These are phyloP conservation scores for Platalea minor DNA, from an alignment of 2,797 vertebrate species.

Conservation along the genomic window DNA sequence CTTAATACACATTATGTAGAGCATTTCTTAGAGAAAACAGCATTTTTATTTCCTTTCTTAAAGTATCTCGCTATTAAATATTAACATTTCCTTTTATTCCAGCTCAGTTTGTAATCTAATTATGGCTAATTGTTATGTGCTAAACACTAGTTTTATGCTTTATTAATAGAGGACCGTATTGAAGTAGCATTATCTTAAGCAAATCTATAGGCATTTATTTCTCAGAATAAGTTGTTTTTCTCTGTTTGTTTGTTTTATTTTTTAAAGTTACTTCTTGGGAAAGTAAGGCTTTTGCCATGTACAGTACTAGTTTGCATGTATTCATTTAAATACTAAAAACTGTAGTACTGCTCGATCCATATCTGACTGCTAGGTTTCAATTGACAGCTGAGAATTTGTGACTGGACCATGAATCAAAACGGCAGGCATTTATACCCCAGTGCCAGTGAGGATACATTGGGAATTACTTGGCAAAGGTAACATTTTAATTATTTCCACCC, in stretches of 20 bases:
- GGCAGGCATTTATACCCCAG: constrained; percentile 99
- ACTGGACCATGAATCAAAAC: constrained; percentile 99
- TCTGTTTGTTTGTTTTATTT: constrained; percentile 31
- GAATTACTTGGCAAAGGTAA: constrained; percentile 99
- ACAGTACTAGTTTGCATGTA: constrained; percentile 84
- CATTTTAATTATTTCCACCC: constrained; percentile 97
- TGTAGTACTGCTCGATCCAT: constrained; percentile 95
- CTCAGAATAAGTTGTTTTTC: constrained; percentile 67
- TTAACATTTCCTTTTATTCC: constrained; percentile 81
- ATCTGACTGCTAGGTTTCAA: constrained; percentile 99
- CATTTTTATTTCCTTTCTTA: constrained; percentile 72
- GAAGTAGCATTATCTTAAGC: constrained; percentile 64
- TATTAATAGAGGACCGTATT: constrained; percentile 73
- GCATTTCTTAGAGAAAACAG: constrained; percentile 49
- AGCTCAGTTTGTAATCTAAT: constrained; percentile 78
- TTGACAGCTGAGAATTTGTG: constrained; percentile 99
- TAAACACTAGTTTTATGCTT: constrained; percentile 73
- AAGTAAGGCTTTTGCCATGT: constrained; percentile 77
- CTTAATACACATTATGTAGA: constrained; percentile 46
- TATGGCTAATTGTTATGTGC: constrained; percentile 78
- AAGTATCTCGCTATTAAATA: constrained; percentile 72
- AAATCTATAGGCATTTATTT: constrained; percentile 68
- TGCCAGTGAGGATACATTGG: constrained; percentile 99
- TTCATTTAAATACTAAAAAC: constrained; percentile 88
- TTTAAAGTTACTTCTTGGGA: constrained; percentile 69